Evolutionary conservation across 2,888 invertebrate species (phyloP), one percentile per base, ranked within the genome.

Genomic region (Cistogaster globosa): DNA sequence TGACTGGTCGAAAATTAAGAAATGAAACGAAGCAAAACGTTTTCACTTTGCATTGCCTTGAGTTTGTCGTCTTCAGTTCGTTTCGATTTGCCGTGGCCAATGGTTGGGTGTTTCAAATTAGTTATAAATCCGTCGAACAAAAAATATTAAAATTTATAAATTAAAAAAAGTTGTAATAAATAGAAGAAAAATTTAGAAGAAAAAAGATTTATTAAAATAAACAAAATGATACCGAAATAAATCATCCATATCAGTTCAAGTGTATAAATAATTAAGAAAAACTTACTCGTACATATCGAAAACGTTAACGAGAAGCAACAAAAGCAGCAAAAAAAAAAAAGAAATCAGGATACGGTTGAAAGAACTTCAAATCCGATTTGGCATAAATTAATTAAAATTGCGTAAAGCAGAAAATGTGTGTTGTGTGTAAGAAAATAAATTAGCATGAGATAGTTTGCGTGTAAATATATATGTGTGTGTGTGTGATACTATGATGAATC

Each of bases 11-110:
- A 83, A 82, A 82, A 16, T 65, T 69, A 85, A 79, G 82, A 85
- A 72, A 79, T 63, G 79, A 83, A 80, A 79, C 86, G 83, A 77
- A 78, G 79, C 84, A 69, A 69, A 82, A 84, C 80, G 32, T 72
- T 76, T 48, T 42, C 51, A 72, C 55, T 67, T 80, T 57, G 26
- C 22, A 75, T 71, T 85, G 82, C 85, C 85, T 87, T 86, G 84
- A 75, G 75, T 78, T 78, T 65, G 75, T 75, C 82, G 82, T 75
- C 75, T 89, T 91, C 90, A 92, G 92, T 92, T 90, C 88, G 91
- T 90, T 90, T 91, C 90, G 90, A 90, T 90, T 89, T 89, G 89
- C 90, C 91, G 90, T 91, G 88, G 89, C 89, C 90, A 90, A 88
- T 90, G 91, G 92, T 92, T 92, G 91, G 87, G 87, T 90, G 71